Evolutionary conservation across 2,113 vertebrate species (phyloP).

Genomic region (Lamprotornis superbus): DNA sequence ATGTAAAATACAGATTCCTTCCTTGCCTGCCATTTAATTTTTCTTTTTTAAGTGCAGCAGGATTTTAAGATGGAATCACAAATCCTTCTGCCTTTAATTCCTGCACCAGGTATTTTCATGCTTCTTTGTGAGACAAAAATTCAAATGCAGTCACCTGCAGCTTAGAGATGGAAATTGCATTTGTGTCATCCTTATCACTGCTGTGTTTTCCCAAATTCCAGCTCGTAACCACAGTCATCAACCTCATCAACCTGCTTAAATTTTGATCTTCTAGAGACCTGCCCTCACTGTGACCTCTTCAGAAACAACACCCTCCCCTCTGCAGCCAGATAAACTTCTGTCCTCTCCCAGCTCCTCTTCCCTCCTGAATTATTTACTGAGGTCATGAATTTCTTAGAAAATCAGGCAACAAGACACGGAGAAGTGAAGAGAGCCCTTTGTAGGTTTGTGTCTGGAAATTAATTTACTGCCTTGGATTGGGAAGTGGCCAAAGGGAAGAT

Average conservation of each 20-base stretch:
- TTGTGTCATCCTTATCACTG: neutral
- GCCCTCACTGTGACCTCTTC: neutral
- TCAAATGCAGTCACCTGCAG: neutral
- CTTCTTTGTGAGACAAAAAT: neutral
- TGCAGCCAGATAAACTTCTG: neutral
- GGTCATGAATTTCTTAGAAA: neutral
- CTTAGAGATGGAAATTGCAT: neutral
- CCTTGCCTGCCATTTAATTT: neutral
- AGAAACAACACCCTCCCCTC: neutral
- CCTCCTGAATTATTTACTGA: neutral
- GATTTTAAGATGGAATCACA: neutral
- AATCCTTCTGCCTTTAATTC: neutral
- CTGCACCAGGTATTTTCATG: neutral
- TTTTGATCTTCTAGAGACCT: neutral
- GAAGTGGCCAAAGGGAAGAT: neutral
- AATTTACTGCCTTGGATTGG: neutral
- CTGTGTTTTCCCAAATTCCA: neutral
- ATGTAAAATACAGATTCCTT: neutral
- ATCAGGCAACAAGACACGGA: neutral
- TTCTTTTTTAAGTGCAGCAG: neutral
- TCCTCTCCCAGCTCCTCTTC: neutral
- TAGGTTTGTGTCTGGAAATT: neutral
- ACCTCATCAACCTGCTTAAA: neutral
- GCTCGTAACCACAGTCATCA: neutral
- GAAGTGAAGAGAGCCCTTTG: neutral